Base-by-base conservation (phyloP, 2,888 invertebrate genomes). In the Platycnemis pennipes region DNA sequence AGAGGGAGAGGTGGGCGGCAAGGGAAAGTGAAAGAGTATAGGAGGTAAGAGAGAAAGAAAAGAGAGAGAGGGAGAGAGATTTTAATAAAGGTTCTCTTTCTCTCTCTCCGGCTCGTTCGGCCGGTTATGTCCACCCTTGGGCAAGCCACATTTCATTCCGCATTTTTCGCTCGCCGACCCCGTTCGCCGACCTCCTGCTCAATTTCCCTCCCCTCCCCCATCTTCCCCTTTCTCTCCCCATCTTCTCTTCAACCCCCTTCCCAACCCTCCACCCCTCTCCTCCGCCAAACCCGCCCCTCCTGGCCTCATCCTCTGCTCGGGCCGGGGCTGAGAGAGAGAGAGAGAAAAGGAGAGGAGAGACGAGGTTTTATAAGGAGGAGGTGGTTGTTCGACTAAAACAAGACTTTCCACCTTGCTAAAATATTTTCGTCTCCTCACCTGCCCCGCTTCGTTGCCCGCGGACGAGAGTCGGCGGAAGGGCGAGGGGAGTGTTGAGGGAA, bases 401-500 rank as follows among this genome's bases (percentile, higher is more conserved):
- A 91, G 91, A 91, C 91, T 91, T 91, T 91, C 91, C 91, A 91
- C 91, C 91, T 91, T 63, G 91, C 91, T 91, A 91, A 91, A 91
- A 91, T 91, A 91, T 91, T 91, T 91, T 91, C 77, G 91, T 91
- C 91, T 91, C 91, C 63, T 91, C 91, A 91, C 63, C 91, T 91
- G 91, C 91, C 91, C 91, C 91, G 89, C 56, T 89, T 56, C 56
- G 91, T 91, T 91, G 91, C 63, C 91, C 91, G 63, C 91, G 91
- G 91, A 91, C 44, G 44, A 16, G 56, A 42, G 63, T 13, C 11
- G 91, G 91, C 37, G 91, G 56, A 42, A 42, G 22, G 45, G 44
- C 44, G 63, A 13, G 53, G 3, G 1, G 37, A 42, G n/a, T n/a
- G n/a, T n/a, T 0, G 26, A 42, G 37, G 89, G 88, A 49, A n/a